Evolutionary conservation across 2,113 vertebrate genomes (phyloP).

Genomic region (Sinocyclocheilus rhinocerous): DNA sequence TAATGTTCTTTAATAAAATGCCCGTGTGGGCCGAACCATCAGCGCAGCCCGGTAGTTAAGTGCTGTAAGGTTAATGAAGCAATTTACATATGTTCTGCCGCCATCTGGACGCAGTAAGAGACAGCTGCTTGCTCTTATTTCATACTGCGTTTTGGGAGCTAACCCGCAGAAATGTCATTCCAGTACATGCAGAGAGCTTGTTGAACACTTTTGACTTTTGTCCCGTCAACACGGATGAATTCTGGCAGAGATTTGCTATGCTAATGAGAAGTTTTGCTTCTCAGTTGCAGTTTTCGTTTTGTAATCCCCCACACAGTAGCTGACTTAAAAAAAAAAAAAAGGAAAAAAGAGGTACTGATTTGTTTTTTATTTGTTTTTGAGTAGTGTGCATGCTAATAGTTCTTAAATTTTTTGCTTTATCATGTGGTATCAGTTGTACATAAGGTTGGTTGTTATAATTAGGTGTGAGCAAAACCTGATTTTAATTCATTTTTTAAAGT

Average conservation of each 20-base stretch:
- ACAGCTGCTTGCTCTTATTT: constrained; percentile 65
- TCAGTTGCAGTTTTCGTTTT: neutral
- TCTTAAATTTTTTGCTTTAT: neutral
- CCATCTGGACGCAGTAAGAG: constrained; percentile 71
- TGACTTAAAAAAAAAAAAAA: neutral
- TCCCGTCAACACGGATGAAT: constrained; percentile 5
- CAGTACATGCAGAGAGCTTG: constrained; percentile 29
- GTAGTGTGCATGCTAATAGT: neutral
- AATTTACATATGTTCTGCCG: constrained; percentile 74
- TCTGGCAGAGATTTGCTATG: neutral
- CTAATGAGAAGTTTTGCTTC: constrained; percentile 6
- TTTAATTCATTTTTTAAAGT: neutral
- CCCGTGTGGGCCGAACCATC: constrained; percentile 66
- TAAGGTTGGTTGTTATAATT: neutral
- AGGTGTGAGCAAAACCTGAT: neutral
- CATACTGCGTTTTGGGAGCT: constrained; percentile 54
- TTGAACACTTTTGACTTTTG: constrained; percentile 36
- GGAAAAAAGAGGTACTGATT: neutral
- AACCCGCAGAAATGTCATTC: constrained; percentile 62
- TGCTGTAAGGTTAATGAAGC: constrained; percentile 79
- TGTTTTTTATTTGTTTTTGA: neutral
- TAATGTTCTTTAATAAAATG: constrained; percentile 74
- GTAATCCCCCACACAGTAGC: neutral
- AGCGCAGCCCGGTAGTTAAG: constrained; percentile 70
- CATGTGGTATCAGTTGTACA: constrained; percentile 1